Percentiles rank a stretch among this genome's conserved stretches.
Evolutionary conservation across 1,140 invertebrate genomes (phyloP).

Genomic region (Diabrotica virgifera): DNA sequence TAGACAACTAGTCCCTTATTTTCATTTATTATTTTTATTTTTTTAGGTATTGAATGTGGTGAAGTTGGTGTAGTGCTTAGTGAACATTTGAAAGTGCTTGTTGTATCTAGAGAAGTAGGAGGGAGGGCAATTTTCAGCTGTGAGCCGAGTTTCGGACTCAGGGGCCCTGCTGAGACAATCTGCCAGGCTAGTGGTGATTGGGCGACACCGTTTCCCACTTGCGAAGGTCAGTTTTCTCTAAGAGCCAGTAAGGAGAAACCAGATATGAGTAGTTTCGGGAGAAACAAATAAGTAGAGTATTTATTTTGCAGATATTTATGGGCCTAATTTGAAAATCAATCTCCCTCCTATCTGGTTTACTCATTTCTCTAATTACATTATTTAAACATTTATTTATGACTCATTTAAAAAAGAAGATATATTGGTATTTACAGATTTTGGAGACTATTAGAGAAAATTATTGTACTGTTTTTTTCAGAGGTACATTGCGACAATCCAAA

Average conservation of each 20-base stretch:
- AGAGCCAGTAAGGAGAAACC: not conserved
- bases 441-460: too few species aligned
- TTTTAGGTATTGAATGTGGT: conserved; percentile 68
- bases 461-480: conserved; percentile 51
- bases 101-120: conserved; percentile 72
- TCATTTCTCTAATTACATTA: too few species aligned
- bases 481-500: conserved; percentile 71
- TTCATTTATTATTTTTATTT: too few species aligned
- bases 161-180: conserved; percentile 68
- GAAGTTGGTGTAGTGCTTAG: conserved; percentile 58
- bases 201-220: conserved; percentile 70
- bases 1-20: too few species aligned
- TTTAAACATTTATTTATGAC: too few species aligned
- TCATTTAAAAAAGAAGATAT: too few species aligned
- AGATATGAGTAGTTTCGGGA: not conserved
- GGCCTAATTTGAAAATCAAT: not conserved
- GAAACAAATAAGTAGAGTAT: not conserved
- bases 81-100: conserved; percentile 61
- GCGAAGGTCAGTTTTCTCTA: conserved; percentile 57
- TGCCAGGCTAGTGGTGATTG: conserved; percentile 78
- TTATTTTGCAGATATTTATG: not conserved
- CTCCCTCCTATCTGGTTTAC: conserved; percentile 14
- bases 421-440: too few species aligned
- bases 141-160: conserved; percentile 72
- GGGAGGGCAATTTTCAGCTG: conserved; percentile 77